Evolutionary conservation across 2,113 vertebrate species (phyloP).

Genomic region (Channa maculata): DNA sequence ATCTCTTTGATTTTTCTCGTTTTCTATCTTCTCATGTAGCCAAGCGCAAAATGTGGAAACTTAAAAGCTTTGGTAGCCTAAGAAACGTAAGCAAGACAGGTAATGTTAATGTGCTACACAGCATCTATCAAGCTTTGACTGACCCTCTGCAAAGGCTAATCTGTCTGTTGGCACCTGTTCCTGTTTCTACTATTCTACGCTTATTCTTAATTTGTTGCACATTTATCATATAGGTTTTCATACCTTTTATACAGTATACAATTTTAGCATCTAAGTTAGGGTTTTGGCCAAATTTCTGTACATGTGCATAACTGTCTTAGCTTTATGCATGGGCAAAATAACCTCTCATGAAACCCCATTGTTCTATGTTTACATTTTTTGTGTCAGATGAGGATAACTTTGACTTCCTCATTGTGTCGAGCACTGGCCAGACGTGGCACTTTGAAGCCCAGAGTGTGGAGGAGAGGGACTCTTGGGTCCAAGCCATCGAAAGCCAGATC

Average conservation of each 20-base stretch:
- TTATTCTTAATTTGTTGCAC: too few relatives aligned
- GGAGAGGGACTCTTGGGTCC: constrained; percentile 95
- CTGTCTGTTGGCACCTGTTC: background rate
- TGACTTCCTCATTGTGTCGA: constrained; percentile 95
- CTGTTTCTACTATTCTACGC: too few relatives aligned
- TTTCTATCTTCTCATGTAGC: constrained; percentile 82
- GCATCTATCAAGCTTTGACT: background rate
- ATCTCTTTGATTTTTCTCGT: constrained; percentile 39
- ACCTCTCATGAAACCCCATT: background rate
- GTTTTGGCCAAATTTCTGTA: background rate
- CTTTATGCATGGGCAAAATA: background rate
- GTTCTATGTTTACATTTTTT: constrained; percentile 10
- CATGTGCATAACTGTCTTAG: background rate
- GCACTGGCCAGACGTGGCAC: constrained; percentile 95
- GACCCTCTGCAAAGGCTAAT: background rate
- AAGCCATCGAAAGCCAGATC: constrained; percentile 95
- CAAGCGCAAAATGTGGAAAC: constrained; percentile 98
- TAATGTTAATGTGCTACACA: constrained; percentile 75
- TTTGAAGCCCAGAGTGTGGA: constrained; percentile 92
- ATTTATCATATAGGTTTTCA: too few relatives aligned
- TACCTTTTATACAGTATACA: too few relatives aligned
- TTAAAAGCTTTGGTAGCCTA: constrained; percentile 98
- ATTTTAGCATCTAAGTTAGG: background rate
- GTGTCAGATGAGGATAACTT: constrained; percentile 90
- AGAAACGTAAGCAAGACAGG: constrained; percentile 99